These are phyloP conservation scores for Isaurus tuberculatus DNA, from an alignment of 92 coral and sea anemone species.

Conservation along the genomic window DNA sequence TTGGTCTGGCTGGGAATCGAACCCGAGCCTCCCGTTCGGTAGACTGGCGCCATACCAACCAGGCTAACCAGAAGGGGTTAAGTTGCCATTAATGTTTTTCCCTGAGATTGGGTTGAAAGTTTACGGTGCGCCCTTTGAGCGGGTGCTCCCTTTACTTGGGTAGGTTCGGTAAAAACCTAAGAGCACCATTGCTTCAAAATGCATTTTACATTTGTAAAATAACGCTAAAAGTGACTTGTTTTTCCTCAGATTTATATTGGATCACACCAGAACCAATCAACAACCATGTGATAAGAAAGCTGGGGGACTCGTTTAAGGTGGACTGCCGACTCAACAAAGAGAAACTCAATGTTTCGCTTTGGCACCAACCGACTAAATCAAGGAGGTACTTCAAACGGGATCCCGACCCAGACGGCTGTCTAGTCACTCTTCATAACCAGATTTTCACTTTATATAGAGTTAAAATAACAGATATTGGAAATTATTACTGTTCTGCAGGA, in stretches of 20 bases:
- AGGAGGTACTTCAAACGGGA: constrained; percentile 1
- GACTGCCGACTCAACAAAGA: constrained; percentile 38
- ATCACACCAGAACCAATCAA: background rate
- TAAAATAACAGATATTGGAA: constrained; percentile 26
- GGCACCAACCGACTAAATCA: constrained; percentile 17
- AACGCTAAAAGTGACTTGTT: background rate
- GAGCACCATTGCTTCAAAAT: too few relatives aligned
- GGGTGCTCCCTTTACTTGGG: too few relatives aligned
- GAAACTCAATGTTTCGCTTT: background rate
- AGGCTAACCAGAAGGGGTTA: too few relatives aligned
- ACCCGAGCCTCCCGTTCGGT: too few relatives aligned
- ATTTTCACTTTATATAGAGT: constrained; percentile 36
- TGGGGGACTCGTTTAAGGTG: constrained; percentile 25
- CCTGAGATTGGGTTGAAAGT: too few relatives aligned
- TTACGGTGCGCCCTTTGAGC: too few relatives aligned
- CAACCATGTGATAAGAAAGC: constrained; percentile 6
- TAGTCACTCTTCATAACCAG: constrained; percentile 29
- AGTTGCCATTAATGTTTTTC: too few relatives aligned
- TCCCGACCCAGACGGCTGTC: constrained; percentile 29
- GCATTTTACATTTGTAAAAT: too few relatives aligned
- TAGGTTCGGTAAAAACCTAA: too few relatives aligned
- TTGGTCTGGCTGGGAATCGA: too few relatives aligned
- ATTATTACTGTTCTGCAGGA: constrained; percentile 47
- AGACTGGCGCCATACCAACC: too few relatives aligned
- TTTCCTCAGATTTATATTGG: constrained; percentile 10